A percentile compares a stretch with the other conserved stretches of the same genome.
Conservation (phyloP, 1,140 invertebrate genomes). For the Ridgeia piscesae region DNA sequence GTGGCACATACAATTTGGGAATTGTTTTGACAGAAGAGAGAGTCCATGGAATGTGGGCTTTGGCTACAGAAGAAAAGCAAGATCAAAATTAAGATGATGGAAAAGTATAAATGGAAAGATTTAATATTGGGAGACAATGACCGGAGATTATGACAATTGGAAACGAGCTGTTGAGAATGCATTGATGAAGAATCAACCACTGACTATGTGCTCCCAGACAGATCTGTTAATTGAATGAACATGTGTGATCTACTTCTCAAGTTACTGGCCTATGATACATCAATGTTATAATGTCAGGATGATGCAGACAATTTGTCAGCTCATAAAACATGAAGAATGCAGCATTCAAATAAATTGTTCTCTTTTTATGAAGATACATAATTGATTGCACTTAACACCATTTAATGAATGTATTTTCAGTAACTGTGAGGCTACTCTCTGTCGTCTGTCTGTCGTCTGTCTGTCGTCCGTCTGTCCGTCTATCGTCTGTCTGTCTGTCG, state of each 20-base stretch:
- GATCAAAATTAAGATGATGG: too few relatives aligned
- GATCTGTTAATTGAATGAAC: not conserved
- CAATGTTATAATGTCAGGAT: not conserved
- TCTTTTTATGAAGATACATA: not conserved
- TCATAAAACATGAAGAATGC: not conserved
- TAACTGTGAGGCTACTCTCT: too few relatives aligned
- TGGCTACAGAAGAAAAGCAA: too few relatives aligned
- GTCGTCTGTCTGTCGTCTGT: too few relatives aligned
- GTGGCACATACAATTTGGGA: too few relatives aligned
- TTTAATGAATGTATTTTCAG: not conserved
- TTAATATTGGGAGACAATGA: not conserved
- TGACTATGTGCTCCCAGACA: not conserved
- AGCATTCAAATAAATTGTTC: not conserved
- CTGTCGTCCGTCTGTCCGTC: too few relatives aligned
- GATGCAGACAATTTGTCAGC: not conserved
- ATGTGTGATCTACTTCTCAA: not conserved
- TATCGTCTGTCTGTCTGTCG: too few relatives aligned
- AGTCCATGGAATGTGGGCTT: not conserved
- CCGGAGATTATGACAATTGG: not conserved
- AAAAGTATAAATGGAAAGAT: too few relatives aligned
- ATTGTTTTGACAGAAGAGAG: not conserved
- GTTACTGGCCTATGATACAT: not conserved
- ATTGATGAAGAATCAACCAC: not conserved
- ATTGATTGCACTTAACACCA: not conserved
- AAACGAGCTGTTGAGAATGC: not conserved